Percentiles rank a stretch among this genome's conserved stretches.
phyloP scores from a whole-genome alignment of 2,113 vertebrate species.

The Climacteris rufus region DNA sequence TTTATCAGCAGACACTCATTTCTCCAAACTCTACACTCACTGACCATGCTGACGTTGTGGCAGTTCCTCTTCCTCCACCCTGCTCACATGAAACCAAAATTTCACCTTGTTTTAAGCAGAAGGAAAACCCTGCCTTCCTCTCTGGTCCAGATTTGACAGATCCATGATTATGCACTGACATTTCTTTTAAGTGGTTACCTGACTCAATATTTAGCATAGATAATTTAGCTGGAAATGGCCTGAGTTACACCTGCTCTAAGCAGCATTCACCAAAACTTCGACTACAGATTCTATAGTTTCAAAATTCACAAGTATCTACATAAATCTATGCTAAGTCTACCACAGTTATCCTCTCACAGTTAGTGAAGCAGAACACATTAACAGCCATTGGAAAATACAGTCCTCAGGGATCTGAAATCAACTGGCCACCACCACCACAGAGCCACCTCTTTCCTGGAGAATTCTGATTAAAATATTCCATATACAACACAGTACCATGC shows the following conservation, averaged over 20 bases:
- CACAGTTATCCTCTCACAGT: neutral
- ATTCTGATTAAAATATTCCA: neutral
- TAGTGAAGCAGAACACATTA: neutral
- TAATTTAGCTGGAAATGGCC: neutral
- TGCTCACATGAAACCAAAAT: neutral
- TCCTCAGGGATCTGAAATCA: neutral
- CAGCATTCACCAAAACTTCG: neutral
- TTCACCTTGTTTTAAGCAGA: neutral
- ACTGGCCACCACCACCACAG: rapidly evolving
- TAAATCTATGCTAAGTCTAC: neutral
- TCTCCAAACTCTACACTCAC: neutral
- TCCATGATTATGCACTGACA: neutral
- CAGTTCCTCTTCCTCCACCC: neutral
- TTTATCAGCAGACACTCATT: neutral
- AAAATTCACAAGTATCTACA: neutral
- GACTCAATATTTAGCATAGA: neutral
- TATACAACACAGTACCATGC: neutral
- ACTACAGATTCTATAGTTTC: neutral
- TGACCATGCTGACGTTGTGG: neutral
- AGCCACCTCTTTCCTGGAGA: neutral
- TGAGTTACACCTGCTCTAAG: neutral
- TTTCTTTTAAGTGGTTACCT: neutral
- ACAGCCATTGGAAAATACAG: neutral
- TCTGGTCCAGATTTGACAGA: neutral
- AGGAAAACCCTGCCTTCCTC: neutral